Evolutionary conservation across 1,140 invertebrate species (phyloP), one percentile per base, ranked within the genome.

Genomic region (Ooceraea biroi): DNA sequence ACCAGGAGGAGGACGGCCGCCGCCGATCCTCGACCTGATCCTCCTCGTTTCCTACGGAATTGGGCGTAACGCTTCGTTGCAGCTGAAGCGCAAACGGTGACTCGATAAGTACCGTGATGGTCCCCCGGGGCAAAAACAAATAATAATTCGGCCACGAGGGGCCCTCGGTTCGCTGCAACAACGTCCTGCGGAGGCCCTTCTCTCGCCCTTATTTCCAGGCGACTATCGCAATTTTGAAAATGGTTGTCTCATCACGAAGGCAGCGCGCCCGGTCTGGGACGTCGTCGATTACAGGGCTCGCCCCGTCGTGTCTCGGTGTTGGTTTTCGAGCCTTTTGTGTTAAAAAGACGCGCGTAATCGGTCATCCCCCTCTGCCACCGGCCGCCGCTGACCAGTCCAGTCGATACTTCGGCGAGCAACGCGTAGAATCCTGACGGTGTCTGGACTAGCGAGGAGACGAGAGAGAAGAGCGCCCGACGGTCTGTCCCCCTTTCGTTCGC

Each of bases 301-400:
- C 87, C 92, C 36, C 92, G 90, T 91, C 93, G 91, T 93, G 94
- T 94, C 94, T 93, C 93, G 92, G 94, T 94, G 94, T 94, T 94
- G 94, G 94, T 94, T 94, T 94, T 94, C 94, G 94, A 94, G 94
- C 94, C 94, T 94, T 94, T 94, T 94, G 94, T 94, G 94, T 94
- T 94, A 94, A 94, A 94, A 94, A 94, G 94, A 94, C 93, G 93
- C 93, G 91, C 93, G 92, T 93, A 94, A 94, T 94, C 93, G 94
- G 2, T 94, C 89, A 55, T 72, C 57, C 30, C 72, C 52, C 46
- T 50, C 30, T 73, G 11, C 60, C 17, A 36, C 2, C 36, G 36
- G 36, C 36, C 7, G 36, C 36, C 36, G 36, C 36, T 36, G 36
- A 36, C 7, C 36, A 36, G 36, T 7, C 58, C 3, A 58, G 58